These are phyloP conservation scores for Macrotrachela quadricornifera DNA, from an alignment of 1,140 invertebrate genomes.

Conservation along the genomic window DNA sequence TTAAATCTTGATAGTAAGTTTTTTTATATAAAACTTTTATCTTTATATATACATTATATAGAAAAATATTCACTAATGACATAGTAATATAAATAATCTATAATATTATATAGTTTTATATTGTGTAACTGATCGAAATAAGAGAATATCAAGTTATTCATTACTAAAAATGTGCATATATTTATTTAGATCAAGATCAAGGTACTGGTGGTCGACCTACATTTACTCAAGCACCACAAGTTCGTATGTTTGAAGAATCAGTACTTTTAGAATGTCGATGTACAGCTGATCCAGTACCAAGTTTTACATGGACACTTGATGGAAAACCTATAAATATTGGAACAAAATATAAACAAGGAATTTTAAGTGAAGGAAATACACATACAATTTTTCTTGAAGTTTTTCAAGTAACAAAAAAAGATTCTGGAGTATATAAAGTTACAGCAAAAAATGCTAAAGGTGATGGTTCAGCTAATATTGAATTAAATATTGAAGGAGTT, in stretches of 20 bases:
- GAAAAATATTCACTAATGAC: too few relatives aligned
- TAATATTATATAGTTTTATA: too few relatives aligned
- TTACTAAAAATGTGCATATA: too few relatives aligned
- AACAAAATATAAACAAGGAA: slow-evolving; percentile 10
- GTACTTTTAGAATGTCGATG: slow-evolving; percentile 31
- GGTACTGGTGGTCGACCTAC: not conserved
- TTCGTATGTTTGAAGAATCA: slow-evolving; percentile 6
- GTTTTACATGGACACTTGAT: slow-evolving; percentile 72
- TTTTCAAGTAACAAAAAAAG: slow-evolving; percentile 64
- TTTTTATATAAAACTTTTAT: too few relatives aligned
- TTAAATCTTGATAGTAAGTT: slow-evolving; percentile 86
- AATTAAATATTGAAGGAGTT: slow-evolving; percentile 49
- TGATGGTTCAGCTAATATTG: slow-evolving; percentile 73
- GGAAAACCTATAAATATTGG: slow-evolving; percentile 52
- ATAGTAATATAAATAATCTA: too few relatives aligned
- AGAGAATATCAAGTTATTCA: too few relatives aligned
- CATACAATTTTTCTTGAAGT: slow-evolving; percentile 74
- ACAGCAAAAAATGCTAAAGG: slow-evolving; percentile 80
- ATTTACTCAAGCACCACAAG: slow-evolving; percentile 2
- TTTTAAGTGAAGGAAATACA: slow-evolving; percentile 42
- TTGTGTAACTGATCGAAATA: too few relatives aligned
- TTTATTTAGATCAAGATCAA: too few relatives aligned
- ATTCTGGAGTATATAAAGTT: slow-evolving; percentile 72
- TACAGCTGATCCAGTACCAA: slow-evolving; percentile 77
- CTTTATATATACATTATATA: too few relatives aligned